phyloP scores from a whole-genome alignment of 2,888 invertebrate genomes.

The Hirtodrosophila duncani region DNA sequence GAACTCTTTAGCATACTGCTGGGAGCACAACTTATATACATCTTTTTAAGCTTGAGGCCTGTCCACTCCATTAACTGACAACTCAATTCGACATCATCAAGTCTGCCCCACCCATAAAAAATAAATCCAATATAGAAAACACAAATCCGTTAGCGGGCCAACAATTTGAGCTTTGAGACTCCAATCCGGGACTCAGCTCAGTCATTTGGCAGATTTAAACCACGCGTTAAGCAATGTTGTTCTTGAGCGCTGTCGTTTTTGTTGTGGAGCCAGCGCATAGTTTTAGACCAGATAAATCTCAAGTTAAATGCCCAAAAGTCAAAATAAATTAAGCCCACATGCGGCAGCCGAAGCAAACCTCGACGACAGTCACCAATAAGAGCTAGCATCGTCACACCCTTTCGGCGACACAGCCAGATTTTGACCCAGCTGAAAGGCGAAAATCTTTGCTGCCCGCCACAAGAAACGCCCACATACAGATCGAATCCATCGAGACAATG shows the following conservation, averaged over 20 bases:
- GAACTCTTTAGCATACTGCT: too few species aligned
- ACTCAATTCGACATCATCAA: slow-evolving; percentile 29
- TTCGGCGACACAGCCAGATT: slow-evolving; percentile 69
- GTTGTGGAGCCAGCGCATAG: slow-evolving; percentile 52
- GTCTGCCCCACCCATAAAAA: not conserved
- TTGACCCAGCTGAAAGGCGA: slow-evolving; percentile 55
- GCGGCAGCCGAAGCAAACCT: slow-evolving; percentile 38
- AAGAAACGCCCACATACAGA: slow-evolving; percentile 68
- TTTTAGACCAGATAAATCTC: slow-evolving; percentile 72
- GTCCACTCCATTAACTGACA: slow-evolving; percentile 10
- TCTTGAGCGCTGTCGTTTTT: slow-evolving; percentile 37
- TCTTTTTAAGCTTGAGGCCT: not conserved
- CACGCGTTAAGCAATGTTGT: slow-evolving; percentile 61
- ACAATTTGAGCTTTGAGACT: slow-evolving; percentile 1
- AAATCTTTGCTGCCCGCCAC: slow-evolving; percentile 57
- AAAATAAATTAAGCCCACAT: slow-evolving; percentile 74
- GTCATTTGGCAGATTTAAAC: slow-evolving; percentile 69
- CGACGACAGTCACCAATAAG: slow-evolving; percentile 65
- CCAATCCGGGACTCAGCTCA: slow-evolving; percentile 16
- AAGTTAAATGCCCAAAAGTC: slow-evolving; percentile 74
- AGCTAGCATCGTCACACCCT: slow-evolving; percentile 64
- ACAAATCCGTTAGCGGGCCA: slow-evolving; percentile 52
- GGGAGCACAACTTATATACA: not conserved
- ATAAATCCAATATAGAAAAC: slow-evolving; percentile 24
- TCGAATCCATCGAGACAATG: slow-evolving; percentile 58